Evolutionary conservation across 2,888 invertebrate genomes (phyloP), one percentile per base, ranked within the genome.

Genomic region (Mongoloraphidia duomilia): DNA sequence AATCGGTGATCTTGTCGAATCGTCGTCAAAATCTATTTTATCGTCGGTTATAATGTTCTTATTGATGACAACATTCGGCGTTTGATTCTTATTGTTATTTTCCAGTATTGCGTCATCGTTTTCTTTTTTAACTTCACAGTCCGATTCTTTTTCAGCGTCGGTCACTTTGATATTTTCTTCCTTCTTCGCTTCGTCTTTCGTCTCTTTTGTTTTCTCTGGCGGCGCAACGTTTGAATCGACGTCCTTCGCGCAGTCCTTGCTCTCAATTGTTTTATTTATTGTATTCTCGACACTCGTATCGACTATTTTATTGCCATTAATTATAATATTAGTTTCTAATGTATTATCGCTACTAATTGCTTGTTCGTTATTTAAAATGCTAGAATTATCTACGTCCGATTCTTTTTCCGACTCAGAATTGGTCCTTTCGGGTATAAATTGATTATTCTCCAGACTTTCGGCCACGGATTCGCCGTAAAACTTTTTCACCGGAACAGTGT

Each of bases 131-230:
- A 72, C 67, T 58, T 73, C 71, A 48, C 73, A 73, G 34, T 72
- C 72, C 2, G 72, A 71, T 58, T 73, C 73, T 53, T 72, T 73
- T 60, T 73, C 73, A 54, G 73, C 72, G 55, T 72, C 72, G 56
- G 71, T 72, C 35, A 73, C 26, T 26, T 26, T 58, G 14, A 73
- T 65, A 58, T 71, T 72, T 55, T 72, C 72, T 53, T 73, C 73
- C 57, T 71, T 69, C 57, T 71, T 69, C 33, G 71, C 59, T 38
- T 67, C 59, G 57, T 60, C 68, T 53, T 71, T 72, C n/a, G 71
- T 71, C 33, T 37, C 26, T 35, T 36, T 33, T 8, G 71, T 68
- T 50, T 67, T 65, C 9, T 67, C 66, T 12, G 71, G 63, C 6
- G 42, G 41, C 9, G 49, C 17, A 17, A 51, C 26, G 34, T 48